phyloP scores from a whole-genome alignment of 2,113 vertebrate genomes.

The Clarias macrocephalus region DNA sequence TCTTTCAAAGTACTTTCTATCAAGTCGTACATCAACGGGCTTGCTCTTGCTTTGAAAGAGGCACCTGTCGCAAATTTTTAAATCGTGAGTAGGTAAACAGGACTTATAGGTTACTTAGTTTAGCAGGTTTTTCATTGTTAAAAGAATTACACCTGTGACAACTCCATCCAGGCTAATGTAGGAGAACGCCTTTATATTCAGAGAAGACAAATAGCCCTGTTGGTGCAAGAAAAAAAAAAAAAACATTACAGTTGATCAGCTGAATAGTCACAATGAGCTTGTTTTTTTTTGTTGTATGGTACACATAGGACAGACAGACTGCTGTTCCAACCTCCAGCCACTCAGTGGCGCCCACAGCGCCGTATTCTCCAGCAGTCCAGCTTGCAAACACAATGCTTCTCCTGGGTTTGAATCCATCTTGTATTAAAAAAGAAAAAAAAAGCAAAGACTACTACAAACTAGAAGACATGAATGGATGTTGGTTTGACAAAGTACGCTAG shows the following conservation, averaged over 20 bases:
- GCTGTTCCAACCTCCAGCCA: slow-evolving; percentile 87
- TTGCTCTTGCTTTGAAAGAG: slow-evolving; percentile 78
- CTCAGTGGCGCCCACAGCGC: slow-evolving; percentile 89
- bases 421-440: not conserved
- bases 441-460: too few species aligned
- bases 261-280: not conserved
- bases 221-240: not conserved
- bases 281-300: not conserved
- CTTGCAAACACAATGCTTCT: slow-evolving; percentile 93
- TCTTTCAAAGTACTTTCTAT: slow-evolving; percentile 72
- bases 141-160: slow-evolving; percentile 77
- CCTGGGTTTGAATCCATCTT: slow-evolving; percentile 84
- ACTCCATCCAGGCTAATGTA: slow-evolving; percentile 87
- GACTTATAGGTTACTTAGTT: not conserved
- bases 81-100: not conserved
- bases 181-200: slow-evolving; percentile 85
- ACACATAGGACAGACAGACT: not conserved
- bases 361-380: slow-evolving; percentile 90
- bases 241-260: not conserved
- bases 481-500: not conserved
- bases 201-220: slow-evolving; percentile 84
- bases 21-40: slow-evolving; percentile 80
- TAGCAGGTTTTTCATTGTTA: not conserved
- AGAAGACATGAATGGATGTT: not conserved
- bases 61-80: slow-evolving; percentile 66